phyloP scores from a whole-genome alignment of 2,888 invertebrate genomes.

The Scaptomyza cyrtandrae region DNA sequence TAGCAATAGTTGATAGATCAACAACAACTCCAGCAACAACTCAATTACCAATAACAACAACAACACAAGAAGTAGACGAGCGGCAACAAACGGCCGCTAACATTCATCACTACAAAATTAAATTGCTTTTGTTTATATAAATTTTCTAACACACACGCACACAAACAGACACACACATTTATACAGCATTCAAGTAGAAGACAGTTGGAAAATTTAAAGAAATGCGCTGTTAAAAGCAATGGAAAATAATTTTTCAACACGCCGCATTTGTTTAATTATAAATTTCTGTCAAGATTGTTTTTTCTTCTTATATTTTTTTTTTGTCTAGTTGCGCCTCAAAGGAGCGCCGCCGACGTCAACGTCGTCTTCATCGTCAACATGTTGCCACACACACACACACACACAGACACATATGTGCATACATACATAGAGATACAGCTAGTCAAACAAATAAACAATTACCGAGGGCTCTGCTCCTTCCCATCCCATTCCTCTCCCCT shows the following conservation, averaged over 20 bases:
- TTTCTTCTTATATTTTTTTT: background rate
- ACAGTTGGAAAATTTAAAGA: slow-evolving; percentile 73
- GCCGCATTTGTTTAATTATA: slow-evolving; percentile 78
- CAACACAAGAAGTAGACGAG: slow-evolving; percentile 21
- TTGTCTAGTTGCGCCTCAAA: slow-evolving; percentile 53
- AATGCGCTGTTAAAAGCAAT: slow-evolving; percentile 72
- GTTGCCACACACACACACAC: slow-evolving; percentile 22
- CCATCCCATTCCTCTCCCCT: background rate
- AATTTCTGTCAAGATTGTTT: slow-evolving; percentile 76
- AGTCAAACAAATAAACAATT: slow-evolving; percentile 75
- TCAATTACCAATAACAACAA: slow-evolving; percentile 71
- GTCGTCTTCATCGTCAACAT: slow-evolving; percentile 58
- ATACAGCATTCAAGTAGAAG: slow-evolving; percentile 19
- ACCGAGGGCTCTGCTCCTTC: slow-evolving; percentile 41
- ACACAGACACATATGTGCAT: slow-evolving; percentile 10
- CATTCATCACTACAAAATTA: slow-evolving; percentile 77
- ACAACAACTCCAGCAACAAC: slow-evolving; percentile 66
- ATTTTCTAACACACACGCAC: slow-evolving; percentile 40
- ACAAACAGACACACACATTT: slow-evolving; percentile 13
- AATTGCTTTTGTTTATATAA: slow-evolving; percentile 76
- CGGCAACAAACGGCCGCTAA: slow-evolving; percentile 64
- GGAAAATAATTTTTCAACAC: slow-evolving; percentile 73
- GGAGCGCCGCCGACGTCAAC: slow-evolving; percentile 71
- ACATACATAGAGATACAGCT: slow-evolving; percentile 31
- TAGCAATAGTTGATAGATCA: slow-evolving; percentile 47